Conservation (phyloP, 92 coral and sea anemone genomes). For the Actinernus sp. region DNA sequence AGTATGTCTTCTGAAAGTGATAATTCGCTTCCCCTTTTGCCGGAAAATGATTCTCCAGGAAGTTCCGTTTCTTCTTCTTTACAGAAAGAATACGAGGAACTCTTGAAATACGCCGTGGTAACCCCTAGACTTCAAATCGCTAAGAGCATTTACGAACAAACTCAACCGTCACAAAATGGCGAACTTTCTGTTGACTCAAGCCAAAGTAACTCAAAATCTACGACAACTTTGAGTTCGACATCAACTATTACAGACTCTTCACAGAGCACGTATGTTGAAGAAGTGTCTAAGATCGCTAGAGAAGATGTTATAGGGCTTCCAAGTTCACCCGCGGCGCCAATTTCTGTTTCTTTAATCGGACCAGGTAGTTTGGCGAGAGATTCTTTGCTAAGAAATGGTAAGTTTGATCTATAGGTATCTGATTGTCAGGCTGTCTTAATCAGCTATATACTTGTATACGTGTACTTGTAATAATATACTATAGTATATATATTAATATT, state of each 20-base stretch:
- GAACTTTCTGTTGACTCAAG: conserved; percentile 44
- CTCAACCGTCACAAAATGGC: conserved; percentile 33
- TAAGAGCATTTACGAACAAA: conserved; percentile 59
- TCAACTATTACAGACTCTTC: conserved; percentile 43
- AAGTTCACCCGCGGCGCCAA: conserved; percentile 71
- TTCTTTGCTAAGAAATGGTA: conserved; percentile 66
- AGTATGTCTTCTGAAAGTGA: conserved; percentile 84
- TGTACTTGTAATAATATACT: neutral
- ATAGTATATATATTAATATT: neutral
- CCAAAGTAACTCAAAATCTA: conserved; percentile 49
- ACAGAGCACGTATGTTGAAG: conserved; percentile 58
- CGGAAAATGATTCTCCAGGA: conserved; percentile 94
- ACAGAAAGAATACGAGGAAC: conserved; percentile 97
- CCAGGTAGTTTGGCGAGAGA: conserved; percentile 86
- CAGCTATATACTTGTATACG: neutral
- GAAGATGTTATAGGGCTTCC: conserved; percentile 75
- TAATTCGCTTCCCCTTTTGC: conserved; percentile 82
- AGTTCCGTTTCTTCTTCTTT: conserved; percentile 96
- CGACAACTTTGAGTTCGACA: conserved; percentile 45
- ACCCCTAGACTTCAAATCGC: conserved; percentile 86
- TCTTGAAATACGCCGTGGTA: conserved; percentile 94
- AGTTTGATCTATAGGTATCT: no score
- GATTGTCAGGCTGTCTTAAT: no score
- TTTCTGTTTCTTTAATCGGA: conserved; percentile 80
- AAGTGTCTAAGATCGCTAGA: conserved; percentile 51